Conservation (phyloP, 2,888 invertebrate genomes). For the Andrena haemorrhoa region DNA sequence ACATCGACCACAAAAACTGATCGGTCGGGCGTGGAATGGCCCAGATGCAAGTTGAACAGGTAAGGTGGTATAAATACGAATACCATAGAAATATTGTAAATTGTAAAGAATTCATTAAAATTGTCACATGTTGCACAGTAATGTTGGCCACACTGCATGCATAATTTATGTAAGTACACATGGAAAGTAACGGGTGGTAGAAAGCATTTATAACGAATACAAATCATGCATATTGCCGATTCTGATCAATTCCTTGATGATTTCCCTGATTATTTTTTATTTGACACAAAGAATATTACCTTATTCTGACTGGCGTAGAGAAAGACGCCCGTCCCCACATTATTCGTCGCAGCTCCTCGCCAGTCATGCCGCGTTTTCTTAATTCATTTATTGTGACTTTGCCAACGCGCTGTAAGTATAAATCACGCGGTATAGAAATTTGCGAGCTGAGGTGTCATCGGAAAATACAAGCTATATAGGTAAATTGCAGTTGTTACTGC, state of each 20-base stretch:
- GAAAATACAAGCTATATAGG: background rate
- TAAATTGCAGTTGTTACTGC: background rate
- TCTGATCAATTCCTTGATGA: background rate
- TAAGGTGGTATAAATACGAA: too few relatives aligned
- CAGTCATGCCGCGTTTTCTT: constrained; percentile 93
- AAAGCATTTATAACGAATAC: too few relatives aligned
- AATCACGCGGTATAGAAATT: background rate
- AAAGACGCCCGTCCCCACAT: constrained; percentile 97
- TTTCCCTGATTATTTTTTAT: background rate
- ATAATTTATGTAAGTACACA: too few relatives aligned
- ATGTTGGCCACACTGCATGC: too few relatives aligned
- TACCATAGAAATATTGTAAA: too few relatives aligned
- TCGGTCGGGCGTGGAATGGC: too few relatives aligned
- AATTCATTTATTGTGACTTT: constrained; percentile 94
- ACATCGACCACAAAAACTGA: too few relatives aligned
- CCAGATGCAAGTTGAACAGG: too few relatives aligned
- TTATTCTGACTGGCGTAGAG: constrained; percentile 92
- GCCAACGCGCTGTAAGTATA: constrained; percentile 90
- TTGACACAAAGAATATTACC: constrained; percentile 80
- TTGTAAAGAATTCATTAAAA: too few relatives aligned
- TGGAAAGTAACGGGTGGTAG: too few relatives aligned
- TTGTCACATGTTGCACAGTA: too few relatives aligned
- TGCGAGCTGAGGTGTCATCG: too few relatives aligned
- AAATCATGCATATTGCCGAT: background rate
- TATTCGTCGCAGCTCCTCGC: constrained; percentile 93